Percentiles rank a stretch among this genome's conserved stretches.
phyloP scores from a whole-genome alignment of 1,140 invertebrate genomes.

The Battus philenor region DNA sequence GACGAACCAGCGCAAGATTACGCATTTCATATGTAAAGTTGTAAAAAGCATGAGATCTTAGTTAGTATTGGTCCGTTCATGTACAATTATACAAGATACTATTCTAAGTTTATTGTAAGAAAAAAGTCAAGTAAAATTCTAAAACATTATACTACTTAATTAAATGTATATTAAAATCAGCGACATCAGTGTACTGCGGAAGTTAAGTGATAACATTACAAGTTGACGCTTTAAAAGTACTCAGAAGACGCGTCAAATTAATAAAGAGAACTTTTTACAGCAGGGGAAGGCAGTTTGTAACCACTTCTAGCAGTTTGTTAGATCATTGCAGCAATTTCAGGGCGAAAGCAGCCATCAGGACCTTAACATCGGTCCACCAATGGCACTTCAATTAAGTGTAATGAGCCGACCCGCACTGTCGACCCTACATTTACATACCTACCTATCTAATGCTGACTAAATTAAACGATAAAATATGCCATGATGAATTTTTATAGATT shows the following conservation, averaged over 20 bases:
- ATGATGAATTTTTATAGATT: too few species aligned
- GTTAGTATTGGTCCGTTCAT: too few species aligned
- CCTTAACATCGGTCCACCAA: slow-evolving; percentile 52
- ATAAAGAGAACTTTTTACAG: slow-evolving; percentile 9
- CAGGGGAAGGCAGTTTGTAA: slow-evolving; percentile 16
- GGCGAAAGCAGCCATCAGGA: slow-evolving; percentile 47
- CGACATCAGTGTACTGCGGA: too few species aligned
- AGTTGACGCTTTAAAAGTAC: slow-evolving; percentile 9
- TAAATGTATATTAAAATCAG: too few species aligned
- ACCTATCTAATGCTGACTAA: slow-evolving; percentile 10
- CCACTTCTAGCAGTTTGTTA: slow-evolving; percentile 35
- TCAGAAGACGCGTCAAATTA: slow-evolving; percentile 11
- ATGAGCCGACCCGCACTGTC: slow-evolving; percentile 47
- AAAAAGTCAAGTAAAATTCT: too few species aligned
- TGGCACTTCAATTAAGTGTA: slow-evolving; percentile 67
- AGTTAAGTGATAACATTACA: slow-evolving; percentile 3
- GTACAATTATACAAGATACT: too few species aligned
- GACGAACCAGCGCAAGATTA: too few species aligned
- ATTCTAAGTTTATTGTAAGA: too few species aligned
- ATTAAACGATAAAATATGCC: too few species aligned
- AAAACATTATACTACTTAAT: too few species aligned
- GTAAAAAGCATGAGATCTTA: too few species aligned
- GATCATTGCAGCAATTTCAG: slow-evolving; percentile 42
- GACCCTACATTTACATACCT: slow-evolving; percentile 41
- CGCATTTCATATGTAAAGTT: too few species aligned